These are phyloP conservation scores for Hucho hucho DNA, from an alignment of 2,113 vertebrate species.

Conservation along the genomic window DNA sequence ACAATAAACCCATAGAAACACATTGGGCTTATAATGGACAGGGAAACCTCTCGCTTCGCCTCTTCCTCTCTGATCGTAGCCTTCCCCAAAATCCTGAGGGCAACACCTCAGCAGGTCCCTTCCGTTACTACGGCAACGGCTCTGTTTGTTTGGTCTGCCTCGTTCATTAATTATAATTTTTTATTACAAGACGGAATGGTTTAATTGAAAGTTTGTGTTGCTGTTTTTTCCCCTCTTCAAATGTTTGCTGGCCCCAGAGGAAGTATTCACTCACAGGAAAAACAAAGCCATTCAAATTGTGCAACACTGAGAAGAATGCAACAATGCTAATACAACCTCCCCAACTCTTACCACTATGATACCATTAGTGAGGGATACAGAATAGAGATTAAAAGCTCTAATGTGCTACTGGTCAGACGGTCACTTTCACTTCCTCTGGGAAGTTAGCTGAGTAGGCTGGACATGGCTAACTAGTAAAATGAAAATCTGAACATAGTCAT, in stretches of 20 bases:
- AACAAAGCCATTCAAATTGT: slow-evolving; percentile 19
- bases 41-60: no score
- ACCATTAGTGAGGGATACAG: no score
- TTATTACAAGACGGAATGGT: slow-evolving; percentile 50
- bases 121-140: slow-evolving; percentile 47
- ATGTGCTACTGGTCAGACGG: no score
- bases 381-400: no score
- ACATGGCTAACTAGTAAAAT: no score
- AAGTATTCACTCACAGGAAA: slow-evolving; percentile 28
- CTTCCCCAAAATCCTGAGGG: slow-evolving; percentile 6
- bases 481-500: no score
- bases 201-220: slow-evolving; percentile 50
- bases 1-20: no score
- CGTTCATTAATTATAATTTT: slow-evolving; percentile 21
- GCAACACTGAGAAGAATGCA: neutral
- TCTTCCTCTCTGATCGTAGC: no score
- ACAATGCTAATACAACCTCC: neutral
- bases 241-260: slow-evolving; percentile 19
- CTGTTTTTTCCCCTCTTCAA: slow-evolving; percentile 30
- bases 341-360: no score
- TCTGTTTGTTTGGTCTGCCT: slow-evolving; percentile 61
- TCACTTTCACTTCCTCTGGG: no score
- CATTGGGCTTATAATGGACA: no score
- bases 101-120: slow-evolving; percentile 35
- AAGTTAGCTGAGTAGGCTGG: no score